Percentiles rank a stretch among this genome's conserved stretches.
These are phyloP conservation scores for Cossypha heuglini DNA, from an alignment of 2,797 vertebrate species.

Conservation along the genomic window DNA sequence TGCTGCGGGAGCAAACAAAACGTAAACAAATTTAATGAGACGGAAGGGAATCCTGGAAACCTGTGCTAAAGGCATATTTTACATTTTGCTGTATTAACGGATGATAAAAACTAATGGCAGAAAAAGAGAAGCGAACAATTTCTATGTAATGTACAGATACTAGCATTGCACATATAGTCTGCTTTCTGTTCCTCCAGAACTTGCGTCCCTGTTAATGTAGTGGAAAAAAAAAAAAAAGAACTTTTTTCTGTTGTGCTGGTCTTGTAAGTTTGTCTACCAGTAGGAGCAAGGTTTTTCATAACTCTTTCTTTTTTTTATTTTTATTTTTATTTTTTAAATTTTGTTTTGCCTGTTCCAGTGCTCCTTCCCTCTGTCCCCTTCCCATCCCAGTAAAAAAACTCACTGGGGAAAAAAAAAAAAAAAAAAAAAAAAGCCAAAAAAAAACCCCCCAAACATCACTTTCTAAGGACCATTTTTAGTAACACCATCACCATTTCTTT, in stretches of 20 bases:
- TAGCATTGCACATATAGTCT: constrained; percentile 97
- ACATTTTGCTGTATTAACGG: constrained; percentile 91
- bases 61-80: constrained; percentile 89
- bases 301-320: constrained; percentile 23
- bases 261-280: constrained; percentile 87
- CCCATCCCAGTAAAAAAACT: constrained; percentile 18
- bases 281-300: constrained; percentile 77
- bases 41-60: constrained; percentile 83
- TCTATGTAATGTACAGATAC: constrained; percentile 99
- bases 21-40: constrained; percentile 75
- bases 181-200: constrained; percentile 90
- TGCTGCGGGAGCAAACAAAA: constrained; percentile 76
- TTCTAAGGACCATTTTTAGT: constrained; percentile 79
- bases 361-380: not conserved
- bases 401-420: constrained; percentile 59
- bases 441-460: constrained; percentile 9
- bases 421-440: not conserved
- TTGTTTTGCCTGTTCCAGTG: constrained; percentile 4
- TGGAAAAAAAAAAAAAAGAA: constrained; percentile 81
- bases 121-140: constrained; percentile 84
- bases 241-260: constrained; percentile 90
- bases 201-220: constrained; percentile 95
- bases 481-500: constrained; percentile 78
- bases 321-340: constrained; percentile 10
- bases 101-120: constrained; percentile 93